Base-by-base conservation (phyloP, 2,797 vertebrate genomes). In the Galagoides demidoff region DNA sequence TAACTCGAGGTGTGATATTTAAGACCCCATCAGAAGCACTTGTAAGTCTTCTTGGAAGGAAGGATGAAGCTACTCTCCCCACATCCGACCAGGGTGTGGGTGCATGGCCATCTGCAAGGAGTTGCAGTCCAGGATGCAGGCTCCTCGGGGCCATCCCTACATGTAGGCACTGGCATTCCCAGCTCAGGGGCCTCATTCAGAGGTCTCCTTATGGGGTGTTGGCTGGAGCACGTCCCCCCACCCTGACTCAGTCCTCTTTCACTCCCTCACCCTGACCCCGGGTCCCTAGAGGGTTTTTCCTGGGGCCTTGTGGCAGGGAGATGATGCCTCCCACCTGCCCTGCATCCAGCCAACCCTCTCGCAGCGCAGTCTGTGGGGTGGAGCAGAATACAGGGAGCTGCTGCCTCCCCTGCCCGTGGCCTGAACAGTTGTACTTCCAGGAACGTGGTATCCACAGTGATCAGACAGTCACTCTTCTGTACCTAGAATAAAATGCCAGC, bases 101-200 rank as follows among this genome's bases (percentile, higher is more conserved):
- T 0, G 0, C 34, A 1, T 7, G 7, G 61, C 22, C 0, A 0
- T 61, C 27, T n/a, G n/a, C 73, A 63, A 22, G 39, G 14, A 61
- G 25, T 8, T 57, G 11, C 34, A 10, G 10, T 11, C 27, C 12
- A 22, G 45, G 29, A 2, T 23, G 0, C 3, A 4, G 22, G 45
- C 0, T 1, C 3, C 23, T 16, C 34, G 55, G 2, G 52, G 43
- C 9, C 78, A 2, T 43, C 55, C 2, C 0, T 17, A 71, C 7
- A 0, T 31, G 2, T 3, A 0, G 0, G 0, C 19, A n/a, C 13
- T 39, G 19, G 52, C 25, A 5, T 43, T 19, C 55, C 55, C 2
- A n/a, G 43, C 19, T 23, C 16, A 22, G 37, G 34, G 2, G 11
- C 31, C 49, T 31, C 45, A 17, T 1, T 31, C 1, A 0, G 27